Percentiles rank a stretch among this genome's conserved stretches.
These are phyloP conservation scores for Phthorimaea operculella DNA, from an alignment of 1,140 invertebrate species.

Conservation along the genomic window DNA sequence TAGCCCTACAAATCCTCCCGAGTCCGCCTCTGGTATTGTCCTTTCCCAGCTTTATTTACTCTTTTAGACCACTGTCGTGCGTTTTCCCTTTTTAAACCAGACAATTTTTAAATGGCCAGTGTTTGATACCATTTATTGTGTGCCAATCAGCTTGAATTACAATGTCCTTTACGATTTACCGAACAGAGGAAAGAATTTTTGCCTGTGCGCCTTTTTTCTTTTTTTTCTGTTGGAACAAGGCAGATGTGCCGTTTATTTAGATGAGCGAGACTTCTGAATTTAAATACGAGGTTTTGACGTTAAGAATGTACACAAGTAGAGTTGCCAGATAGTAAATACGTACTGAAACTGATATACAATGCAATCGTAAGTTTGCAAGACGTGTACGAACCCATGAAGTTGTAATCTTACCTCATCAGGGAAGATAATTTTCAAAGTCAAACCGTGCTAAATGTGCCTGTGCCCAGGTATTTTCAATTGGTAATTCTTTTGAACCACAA, in stretches of 20 bases:
- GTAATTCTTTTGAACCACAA: too few relatives aligned
- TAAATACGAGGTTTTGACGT: constrained; percentile 41
- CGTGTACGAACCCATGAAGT: too few relatives aligned
- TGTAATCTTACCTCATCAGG: too few relatives aligned
- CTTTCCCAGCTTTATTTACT: constrained; percentile 52
- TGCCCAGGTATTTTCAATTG: too few relatives aligned
- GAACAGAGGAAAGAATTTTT: constrained; percentile 54
- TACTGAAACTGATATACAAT: too few relatives aligned
- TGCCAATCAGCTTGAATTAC: constrained; percentile 67
- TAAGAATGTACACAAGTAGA: not conserved
- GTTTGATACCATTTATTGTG: constrained; percentile 66
- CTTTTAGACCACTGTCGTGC: constrained; percentile 41
- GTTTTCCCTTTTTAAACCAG: constrained; percentile 58
- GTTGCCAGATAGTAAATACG: too few relatives aligned
- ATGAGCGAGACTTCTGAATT: constrained; percentile 41
- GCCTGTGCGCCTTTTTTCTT: constrained; percentile 38
- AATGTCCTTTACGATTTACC: constrained; percentile 59
- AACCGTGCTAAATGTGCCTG: too few relatives aligned
- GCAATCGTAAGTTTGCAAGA: too few relatives aligned
- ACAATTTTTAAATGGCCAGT: constrained; percentile 66
- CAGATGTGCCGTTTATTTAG: constrained; percentile 53
- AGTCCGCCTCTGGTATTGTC: constrained; percentile 58
- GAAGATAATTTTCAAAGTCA: too few relatives aligned
- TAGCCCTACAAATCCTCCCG: constrained; percentile 59
- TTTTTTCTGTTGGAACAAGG: constrained; percentile 44